These are phyloP conservation scores for Sebastes oblongus DNA, from an alignment of 2,797 vertebrate genomes.

Conservation along the genomic window DNA sequence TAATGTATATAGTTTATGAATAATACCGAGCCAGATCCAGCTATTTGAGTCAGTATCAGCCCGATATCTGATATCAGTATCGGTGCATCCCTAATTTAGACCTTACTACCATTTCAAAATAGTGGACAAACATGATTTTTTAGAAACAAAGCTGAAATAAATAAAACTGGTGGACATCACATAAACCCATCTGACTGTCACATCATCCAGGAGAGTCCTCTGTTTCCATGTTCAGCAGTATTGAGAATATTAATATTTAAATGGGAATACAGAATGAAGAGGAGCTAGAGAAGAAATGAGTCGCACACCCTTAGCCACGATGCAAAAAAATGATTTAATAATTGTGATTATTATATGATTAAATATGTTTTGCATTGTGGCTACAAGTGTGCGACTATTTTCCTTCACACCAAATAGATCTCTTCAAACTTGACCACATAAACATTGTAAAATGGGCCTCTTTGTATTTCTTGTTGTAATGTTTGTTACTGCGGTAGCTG, in stretches of 20 bases:
- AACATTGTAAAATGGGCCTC: too few relatives aligned
- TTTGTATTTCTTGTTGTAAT: too few relatives aligned
- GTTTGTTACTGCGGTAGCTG: too few relatives aligned
- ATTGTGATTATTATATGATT: neutral
- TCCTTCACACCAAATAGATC: neutral
- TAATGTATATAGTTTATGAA: fast-evolving
- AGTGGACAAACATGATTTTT: too few relatives aligned
- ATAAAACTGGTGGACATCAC: neutral
- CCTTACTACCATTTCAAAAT: too few relatives aligned
- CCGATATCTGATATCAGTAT: too few relatives aligned
- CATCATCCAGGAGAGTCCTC: neutral
- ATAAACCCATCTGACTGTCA: neutral
- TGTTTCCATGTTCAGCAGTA: neutral
- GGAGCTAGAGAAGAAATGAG: neutral
- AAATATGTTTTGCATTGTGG: neutral
- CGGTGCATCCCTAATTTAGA: too few relatives aligned
- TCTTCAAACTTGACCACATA: too few relatives aligned
- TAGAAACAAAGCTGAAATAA: neutral
- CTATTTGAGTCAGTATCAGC: too few relatives aligned
- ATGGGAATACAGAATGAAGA: neutral
- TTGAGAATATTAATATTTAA: neutral
- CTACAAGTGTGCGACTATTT: too few relatives aligned
- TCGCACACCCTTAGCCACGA: neutral
- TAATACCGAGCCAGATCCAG: too few relatives aligned
- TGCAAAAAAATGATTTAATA: too few relatives aligned